phyloP scores from a whole-genome alignment of 2,888 invertebrate species.

The Orthosia cruda region DNA sequence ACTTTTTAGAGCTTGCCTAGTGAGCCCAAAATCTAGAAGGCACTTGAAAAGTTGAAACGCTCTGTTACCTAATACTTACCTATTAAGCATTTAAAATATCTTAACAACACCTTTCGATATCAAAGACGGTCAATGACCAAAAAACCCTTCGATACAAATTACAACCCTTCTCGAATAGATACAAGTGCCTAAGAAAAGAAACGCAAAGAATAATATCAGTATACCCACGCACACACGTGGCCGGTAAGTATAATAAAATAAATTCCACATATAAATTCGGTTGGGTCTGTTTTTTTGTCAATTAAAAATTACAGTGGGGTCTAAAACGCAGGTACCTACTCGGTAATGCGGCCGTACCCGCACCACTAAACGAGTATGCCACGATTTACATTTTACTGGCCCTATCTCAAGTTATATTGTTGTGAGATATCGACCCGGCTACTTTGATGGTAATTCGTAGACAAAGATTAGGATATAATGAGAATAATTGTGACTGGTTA shows the following conservation, averaged over 20 bases:
- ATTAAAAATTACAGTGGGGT: constrained; percentile 89
- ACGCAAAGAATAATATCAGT: constrained; percentile 76
- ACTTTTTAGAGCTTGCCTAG: neutral
- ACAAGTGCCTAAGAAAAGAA: constrained; percentile 63
- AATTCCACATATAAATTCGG: constrained; percentile 89
- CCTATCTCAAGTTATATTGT: constrained; percentile 57
- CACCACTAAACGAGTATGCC: constrained; percentile 52
- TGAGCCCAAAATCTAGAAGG: neutral
- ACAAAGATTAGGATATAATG: neutral
- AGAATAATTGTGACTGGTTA: neutral
- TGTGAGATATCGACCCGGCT: constrained; percentile 43
- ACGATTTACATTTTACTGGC: constrained; percentile 66
- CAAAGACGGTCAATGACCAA: constrained; percentile 5
- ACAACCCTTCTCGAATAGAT: constrained; percentile 60
- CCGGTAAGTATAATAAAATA: constrained; percentile 86
- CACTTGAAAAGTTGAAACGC: neutral
- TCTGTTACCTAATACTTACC: neutral
- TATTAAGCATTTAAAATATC: constrained; percentile 22
- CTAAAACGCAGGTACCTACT: constrained; percentile 84
- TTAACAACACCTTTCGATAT: neutral
- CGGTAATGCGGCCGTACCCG: constrained; percentile 58
- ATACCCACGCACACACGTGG: constrained; percentile 80
- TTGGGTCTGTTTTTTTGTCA: constrained; percentile 89
- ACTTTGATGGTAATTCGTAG: constrained; percentile 41
- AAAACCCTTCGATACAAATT: constrained; percentile 52